Conservation (phyloP, 2,797 vertebrate species). For the Erethizon dorsatum region DNA sequence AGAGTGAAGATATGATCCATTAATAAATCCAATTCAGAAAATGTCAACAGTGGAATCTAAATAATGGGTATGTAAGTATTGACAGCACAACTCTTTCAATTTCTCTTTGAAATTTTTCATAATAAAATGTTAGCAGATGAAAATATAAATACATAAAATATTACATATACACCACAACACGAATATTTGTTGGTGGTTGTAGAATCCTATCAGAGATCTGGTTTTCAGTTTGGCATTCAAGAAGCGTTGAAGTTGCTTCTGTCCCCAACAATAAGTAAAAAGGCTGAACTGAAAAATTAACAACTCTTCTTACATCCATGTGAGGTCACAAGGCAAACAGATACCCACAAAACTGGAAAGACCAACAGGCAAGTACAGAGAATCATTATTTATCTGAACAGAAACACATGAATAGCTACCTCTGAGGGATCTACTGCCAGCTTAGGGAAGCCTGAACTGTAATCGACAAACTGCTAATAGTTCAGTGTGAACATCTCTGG, state of each 20-base stretch:
- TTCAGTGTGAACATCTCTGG: not conserved
- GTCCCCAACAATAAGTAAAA: not conserved
- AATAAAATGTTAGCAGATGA: not conserved
- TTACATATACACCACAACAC: not conserved
- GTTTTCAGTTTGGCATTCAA: not conserved
- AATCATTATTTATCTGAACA: not conserved
- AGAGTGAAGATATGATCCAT: not conserved
- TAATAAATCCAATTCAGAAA: constrained; percentile 40
- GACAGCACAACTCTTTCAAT: constrained; percentile 38
- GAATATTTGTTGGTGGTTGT: not conserved
- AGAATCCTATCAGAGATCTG: not conserved
- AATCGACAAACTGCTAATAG: not conserved
- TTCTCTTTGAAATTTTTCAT: constrained; percentile 45
- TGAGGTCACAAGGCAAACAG: not conserved
- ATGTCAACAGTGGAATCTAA: not conserved
- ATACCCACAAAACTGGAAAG: not conserved
- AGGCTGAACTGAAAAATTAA: not conserved
- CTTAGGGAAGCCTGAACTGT: not conserved
- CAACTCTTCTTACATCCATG: not conserved
- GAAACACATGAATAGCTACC: not conserved
- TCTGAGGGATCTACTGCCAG: not conserved
- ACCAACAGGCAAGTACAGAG: not conserved
- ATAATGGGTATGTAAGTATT: not conserved
- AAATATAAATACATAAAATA: not conserved
- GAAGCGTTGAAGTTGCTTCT: not conserved